Conservation (phyloP, 2,888 invertebrate species). For the Dioctria rufipes region DNA sequence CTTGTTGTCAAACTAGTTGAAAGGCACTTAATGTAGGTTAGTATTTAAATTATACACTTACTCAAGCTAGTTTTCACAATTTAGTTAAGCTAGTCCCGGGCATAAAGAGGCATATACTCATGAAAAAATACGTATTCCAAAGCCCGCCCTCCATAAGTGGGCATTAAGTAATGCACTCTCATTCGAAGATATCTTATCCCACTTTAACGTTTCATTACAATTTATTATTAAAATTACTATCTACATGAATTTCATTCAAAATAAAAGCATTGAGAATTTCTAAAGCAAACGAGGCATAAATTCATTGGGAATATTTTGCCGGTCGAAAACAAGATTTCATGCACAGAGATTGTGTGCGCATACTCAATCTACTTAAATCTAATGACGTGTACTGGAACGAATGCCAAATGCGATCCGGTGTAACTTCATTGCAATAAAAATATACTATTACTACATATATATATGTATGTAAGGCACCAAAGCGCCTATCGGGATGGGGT, state of each 20-base stretch:
- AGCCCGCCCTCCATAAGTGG: slow-evolving; percentile 17
- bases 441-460: background rate
- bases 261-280: slow-evolving; percentile 30
- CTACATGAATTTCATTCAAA: slow-evolving; percentile 23
- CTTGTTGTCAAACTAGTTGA: slow-evolving; percentile 51
- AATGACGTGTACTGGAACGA: slow-evolving; percentile 15
- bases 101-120: slow-evolving; percentile 6
- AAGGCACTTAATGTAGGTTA: slow-evolving; percentile 50
- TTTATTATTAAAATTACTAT: slow-evolving; percentile 52
- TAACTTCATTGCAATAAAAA: too few relatives aligned
- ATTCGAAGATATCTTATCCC: slow-evolving; percentile 22
- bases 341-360: background rate
- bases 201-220: slow-evolving; percentile 22
- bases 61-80: slow-evolving; percentile 37
- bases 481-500: background rate
- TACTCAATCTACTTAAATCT: slow-evolving; percentile 5
- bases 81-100: background rate
- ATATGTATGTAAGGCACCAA: background rate
- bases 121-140: background rate
- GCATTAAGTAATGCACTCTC: slow-evolving; percentile 15
- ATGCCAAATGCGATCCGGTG: too few relatives aligned
- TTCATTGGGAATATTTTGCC: slow-evolving; percentile 20
- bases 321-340: slow-evolving; percentile 1
- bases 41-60: slow-evolving; percentile 41
- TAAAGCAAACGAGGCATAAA: slow-evolving; percentile 20